These are phyloP conservation scores for Neodiprion virginianus DNA, from an alignment of 1,140 invertebrate species.

Conservation along the genomic window DNA sequence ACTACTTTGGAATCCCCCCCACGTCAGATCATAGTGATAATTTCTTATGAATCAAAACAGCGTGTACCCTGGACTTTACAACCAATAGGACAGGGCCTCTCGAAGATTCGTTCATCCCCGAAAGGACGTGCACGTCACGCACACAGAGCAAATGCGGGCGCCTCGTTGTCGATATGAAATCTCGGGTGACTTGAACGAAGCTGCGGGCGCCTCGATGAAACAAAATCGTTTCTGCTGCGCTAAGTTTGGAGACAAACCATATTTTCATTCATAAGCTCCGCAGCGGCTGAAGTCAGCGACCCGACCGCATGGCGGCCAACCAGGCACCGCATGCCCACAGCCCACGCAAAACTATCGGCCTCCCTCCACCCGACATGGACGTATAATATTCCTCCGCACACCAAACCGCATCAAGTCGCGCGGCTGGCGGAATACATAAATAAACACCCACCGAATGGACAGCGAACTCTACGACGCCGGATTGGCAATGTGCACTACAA, in stretches of 20 bases:
- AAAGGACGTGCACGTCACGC: background rate
- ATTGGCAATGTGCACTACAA: background rate
- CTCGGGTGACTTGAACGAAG: background rate
- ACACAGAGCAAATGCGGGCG: background rate
- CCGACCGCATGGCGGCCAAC: background rate
- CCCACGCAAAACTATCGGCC: background rate
- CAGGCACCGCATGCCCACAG: background rate
- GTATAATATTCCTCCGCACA: background rate
- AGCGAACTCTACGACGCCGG: background rate
- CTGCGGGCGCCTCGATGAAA: background rate
- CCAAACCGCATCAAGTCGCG: background rate
- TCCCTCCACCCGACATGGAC: background rate
- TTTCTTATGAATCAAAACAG: too few relatives aligned
- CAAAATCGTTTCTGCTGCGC: background rate
- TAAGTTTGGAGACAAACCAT: constrained; percentile 2
- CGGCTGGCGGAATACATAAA: background rate
- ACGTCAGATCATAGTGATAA: too few relatives aligned
- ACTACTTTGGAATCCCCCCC: too few relatives aligned
- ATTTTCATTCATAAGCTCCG: constrained; percentile 1
- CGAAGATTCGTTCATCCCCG: background rate
- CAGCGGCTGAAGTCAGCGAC: background rate
- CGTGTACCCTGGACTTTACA: too few relatives aligned
- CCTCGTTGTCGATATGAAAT: background rate
- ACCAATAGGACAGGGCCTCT: too few relatives aligned
- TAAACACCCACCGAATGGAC: background rate